Conservation (phyloP, 1,140 invertebrate genomes). For the Apolygus lucorum region DNA sequence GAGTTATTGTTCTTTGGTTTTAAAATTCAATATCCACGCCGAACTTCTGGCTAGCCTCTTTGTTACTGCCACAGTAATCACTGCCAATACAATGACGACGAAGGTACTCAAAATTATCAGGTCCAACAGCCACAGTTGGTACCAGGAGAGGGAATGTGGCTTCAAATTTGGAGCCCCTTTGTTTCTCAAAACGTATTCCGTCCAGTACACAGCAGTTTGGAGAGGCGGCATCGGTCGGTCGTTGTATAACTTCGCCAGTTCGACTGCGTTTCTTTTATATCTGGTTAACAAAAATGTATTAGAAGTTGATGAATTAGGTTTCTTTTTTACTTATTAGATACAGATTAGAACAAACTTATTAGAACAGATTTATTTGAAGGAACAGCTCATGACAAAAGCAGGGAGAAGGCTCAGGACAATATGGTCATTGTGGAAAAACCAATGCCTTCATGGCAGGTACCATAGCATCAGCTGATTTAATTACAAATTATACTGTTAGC, state of each 20-base stretch:
- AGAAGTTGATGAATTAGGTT: not conserved
- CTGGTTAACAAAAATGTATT: not conserved
- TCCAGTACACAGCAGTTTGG: slow-evolving; percentile 49
- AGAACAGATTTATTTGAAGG: no score
- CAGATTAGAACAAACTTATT: not conserved
- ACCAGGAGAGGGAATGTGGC: not conserved
- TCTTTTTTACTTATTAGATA: not conserved
- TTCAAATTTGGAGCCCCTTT: slow-evolving; percentile 36
- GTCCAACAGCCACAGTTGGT: not conserved
- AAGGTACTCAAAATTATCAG: not conserved
- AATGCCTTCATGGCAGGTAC: not conserved
- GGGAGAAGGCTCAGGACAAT: no score
- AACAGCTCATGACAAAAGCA: no score
- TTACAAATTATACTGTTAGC: no score
- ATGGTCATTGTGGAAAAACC: not conserved
- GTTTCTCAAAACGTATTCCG: slow-evolving; percentile 49
- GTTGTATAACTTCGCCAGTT: slow-evolving; percentile 31
- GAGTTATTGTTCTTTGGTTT: not conserved
- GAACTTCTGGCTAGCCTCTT: not conserved
- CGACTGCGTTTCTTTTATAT: slow-evolving; percentile 19
- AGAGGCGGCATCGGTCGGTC: slow-evolving; percentile 45
- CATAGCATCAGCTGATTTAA: no score
- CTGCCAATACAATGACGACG: not conserved
- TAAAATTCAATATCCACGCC: not conserved
- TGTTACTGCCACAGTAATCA: not conserved